Base-by-base conservation (phyloP, 2,888 invertebrate genomes). In the Odontothrips loti region DNA sequence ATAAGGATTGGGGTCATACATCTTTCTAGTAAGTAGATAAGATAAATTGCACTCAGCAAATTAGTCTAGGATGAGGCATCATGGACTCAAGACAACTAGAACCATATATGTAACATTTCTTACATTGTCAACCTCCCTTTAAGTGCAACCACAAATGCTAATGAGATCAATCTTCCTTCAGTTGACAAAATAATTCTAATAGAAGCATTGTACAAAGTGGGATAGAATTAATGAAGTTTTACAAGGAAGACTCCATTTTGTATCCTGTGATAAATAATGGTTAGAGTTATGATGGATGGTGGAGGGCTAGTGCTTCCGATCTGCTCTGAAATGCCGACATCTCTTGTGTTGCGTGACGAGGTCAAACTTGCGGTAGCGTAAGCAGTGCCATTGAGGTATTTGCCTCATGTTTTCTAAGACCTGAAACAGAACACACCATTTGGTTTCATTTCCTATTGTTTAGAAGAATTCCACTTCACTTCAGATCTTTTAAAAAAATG, bases 371-470 rank as follows among this genome's bases (percentile, higher is more conserved):
- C 95, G 90, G 88, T 95, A 95, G 84, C 95, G 90, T 87, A 95
- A 90, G 87, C 95, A 95, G 86, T 95, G 95, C 94, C 94, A 95
- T 86, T 95, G 95, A 0, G 95, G 95, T 82, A 95, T 91, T 87
- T 94, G 91, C 83, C 91, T 90, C 93, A 95, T 94, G 63, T 91
- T 90, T 84, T 93, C 92, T 80, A 93, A 88, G 63, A 93, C 92
- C 91, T 95, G 90, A 17, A 83, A 83, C 79, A 34, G 79, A 79
- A 63, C 20, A 80, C 0, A 68, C 15, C 51, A 47, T 17, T 58
- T 78, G 20, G 51, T 47, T 68, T 23, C 15, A 23, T 20, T 79
- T 47, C 51, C 68, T 48, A 51, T 58, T 51, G 20, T 79, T 79
- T 11, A 51, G 47, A 81, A 79, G 81, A 20, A 8, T 23, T 51